Base-by-base conservation (phyloP, 2,797 vertebrate genomes). In the Rhinatrema bivittatum region DNA sequence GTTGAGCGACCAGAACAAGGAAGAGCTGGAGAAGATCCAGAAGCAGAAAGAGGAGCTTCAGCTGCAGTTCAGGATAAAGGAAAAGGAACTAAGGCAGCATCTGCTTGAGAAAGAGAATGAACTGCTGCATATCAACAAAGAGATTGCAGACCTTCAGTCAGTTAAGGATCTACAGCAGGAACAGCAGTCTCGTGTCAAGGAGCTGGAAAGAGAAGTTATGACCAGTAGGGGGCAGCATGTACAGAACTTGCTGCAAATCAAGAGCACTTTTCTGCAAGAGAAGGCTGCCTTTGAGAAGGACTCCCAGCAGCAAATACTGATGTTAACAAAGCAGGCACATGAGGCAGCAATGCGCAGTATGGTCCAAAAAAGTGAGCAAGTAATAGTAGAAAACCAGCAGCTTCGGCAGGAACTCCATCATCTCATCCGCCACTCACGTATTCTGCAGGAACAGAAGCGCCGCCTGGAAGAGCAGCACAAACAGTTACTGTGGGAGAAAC, bases 31-130 rank as follows among this genome's bases (percentile, higher is more conserved):
- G 14, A 48, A 65, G 24, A 45, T 72, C 10, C 53, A 20, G 11
- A 42, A 5, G 18, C 53, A 50, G 42, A 62, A 42, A 20, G 36
- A 37, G 29, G 54, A 58, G 10, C 36, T 50, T 10, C 20, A 44
- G 29, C 48, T 50, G 25, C 32, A 4, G 7, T 37, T 29, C 7
- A 45, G 45, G 10, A 39, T 39, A 3, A 30, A 63, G 16, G 48
- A 49, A 4, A 43, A 53, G 30, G 25, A 12, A 2, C 56, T 63
- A 14, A 62, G 60, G 59, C 19, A 26, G 16, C 43, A 69, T 22
- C 52, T 84, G 24, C 29, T 75, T 50, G 39, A 54, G 28, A 64
- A 44, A 20, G 56, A 72, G 36, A 47, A 39, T 10, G 48, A 63
- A 28, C 47, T 76, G n/a, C 32, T 42, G 14, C 16, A 18, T 9